A percentile compares a stretch with the other conserved stretches of the same genome.
Evolutionary conservation across 2,888 invertebrate species (phyloP).

Genomic region (Oscheius sp.): DNA sequence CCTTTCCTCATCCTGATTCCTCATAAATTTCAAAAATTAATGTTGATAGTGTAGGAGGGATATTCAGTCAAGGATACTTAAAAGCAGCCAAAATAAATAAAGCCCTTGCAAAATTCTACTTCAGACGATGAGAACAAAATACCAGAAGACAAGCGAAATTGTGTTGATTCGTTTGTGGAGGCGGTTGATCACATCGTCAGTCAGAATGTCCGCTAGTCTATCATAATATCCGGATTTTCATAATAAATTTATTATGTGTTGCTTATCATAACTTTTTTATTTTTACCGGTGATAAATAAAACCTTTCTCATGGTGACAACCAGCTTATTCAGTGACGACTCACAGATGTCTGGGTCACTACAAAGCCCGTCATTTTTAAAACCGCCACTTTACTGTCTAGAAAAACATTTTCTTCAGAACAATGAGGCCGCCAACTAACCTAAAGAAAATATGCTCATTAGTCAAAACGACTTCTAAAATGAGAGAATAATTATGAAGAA

Average conservation of each 20-base stretch:
- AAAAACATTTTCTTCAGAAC: neutral
- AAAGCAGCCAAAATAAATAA: neutral
- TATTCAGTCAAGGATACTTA: neutral
- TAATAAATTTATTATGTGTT: no score
- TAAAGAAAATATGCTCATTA: constrained; percentile 10
- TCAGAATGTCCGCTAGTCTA: constrained; percentile 30
- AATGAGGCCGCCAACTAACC: no score
- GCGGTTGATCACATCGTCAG: constrained; percentile 54
- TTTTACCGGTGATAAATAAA: neutral
- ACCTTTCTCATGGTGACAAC: neutral
- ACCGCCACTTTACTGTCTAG: neutral
- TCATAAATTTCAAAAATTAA: neutral
- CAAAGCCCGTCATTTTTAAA: neutral
- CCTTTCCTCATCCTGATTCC: no score
- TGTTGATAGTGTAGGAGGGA: neutral
- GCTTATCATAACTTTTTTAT: no score
- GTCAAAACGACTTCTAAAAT: constrained; percentile 20
- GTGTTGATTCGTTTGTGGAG: constrained; percentile 51
- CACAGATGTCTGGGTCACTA: neutral
- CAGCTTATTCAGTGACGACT: neutral
- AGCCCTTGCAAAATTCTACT: constrained; percentile 7
- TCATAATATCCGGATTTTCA: neutral
- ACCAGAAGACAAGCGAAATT: constrained; percentile 33
- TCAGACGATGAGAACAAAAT: constrained; percentile 56
- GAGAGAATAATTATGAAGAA: constrained; percentile 26